phyloP scores from a whole-genome alignment of 2,797 vertebrate species.

The Australoheros facetus region DNA sequence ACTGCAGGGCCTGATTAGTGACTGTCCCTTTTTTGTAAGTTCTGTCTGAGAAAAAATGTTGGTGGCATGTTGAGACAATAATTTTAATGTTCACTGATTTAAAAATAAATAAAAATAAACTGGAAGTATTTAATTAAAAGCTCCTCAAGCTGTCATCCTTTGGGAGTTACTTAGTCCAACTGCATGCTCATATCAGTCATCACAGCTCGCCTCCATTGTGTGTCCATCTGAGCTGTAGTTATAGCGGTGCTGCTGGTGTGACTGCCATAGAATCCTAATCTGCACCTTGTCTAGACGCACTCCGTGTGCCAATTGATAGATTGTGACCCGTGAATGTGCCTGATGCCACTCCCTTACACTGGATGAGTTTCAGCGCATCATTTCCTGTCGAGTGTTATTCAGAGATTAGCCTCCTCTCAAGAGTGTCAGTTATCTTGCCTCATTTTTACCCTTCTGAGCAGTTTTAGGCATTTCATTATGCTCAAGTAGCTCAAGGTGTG shows the following conservation, averaged over 20 bases:
- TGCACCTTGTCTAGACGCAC: conserved; percentile 41
- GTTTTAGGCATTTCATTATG: conserved; percentile 76
- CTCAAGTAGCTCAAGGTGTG: conserved; percentile 73
- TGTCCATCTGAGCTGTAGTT: conserved; percentile 35
- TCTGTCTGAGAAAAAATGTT: conserved; percentile 1
- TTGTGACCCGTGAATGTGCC: conserved; percentile 43
- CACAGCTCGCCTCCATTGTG: conserved; percentile 41
- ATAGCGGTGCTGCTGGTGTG: conserved; percentile 38
- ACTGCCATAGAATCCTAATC: conserved; percentile 39
- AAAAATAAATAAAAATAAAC: not conserved
- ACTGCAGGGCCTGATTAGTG: conserved; percentile 28
- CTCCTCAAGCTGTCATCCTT: conserved; percentile 63
- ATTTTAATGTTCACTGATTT: conserved; percentile 83
- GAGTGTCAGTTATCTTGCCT: conserved; percentile 64
- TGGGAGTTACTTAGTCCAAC: conserved; percentile 25
- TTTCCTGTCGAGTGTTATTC: conserved; percentile 68
- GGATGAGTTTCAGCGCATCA: conserved; percentile 48
- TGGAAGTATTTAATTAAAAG: conserved; percentile 4
- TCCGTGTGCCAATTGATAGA: conserved; percentile 27
- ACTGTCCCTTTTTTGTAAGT: conserved; percentile 15
- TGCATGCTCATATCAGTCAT: conserved; percentile 41
- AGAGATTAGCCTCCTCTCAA: conserved; percentile 73
- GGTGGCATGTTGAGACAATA: conserved; percentile 19
- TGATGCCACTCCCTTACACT: conserved; percentile 33
- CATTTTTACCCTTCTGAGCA: conserved; percentile 67